Evolutionary conservation across 2,113 vertebrate genomes (phyloP).

Genomic region (Burhinus bistriatus): DNA sequence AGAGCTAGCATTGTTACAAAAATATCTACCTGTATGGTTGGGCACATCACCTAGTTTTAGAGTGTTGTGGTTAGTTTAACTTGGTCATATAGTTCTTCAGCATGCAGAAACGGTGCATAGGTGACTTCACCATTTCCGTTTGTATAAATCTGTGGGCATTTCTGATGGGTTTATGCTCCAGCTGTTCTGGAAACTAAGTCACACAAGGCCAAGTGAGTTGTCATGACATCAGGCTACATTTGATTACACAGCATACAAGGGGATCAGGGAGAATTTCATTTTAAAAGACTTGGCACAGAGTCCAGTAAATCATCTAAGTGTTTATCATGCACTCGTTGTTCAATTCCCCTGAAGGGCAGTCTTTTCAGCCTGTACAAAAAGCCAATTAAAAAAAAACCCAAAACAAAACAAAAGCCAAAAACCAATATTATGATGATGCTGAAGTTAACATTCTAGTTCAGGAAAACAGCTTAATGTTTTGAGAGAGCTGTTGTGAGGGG

Average conservation of each 20-base stretch:
- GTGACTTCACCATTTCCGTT: background rate
- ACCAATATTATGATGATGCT: background rate
- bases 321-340: background rate
- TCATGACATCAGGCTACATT: background rate
- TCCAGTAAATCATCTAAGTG: background rate
- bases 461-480: background rate
- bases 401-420: background rate
- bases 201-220: background rate
- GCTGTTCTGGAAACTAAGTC: background rate
- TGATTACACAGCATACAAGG: background rate
- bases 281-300: background rate
- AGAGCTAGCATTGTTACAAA: background rate
- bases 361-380: background rate
- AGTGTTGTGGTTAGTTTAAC: background rate
- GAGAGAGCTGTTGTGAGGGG: background rate
- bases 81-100: background rate
- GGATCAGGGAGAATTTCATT: background rate
- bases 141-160: background rate
- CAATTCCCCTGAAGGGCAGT: background rate
- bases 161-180: background rate
- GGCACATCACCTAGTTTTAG: background rate
- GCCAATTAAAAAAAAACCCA: background rate
- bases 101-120: background rate
- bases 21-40: background rate
- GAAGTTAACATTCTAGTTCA: background rate